These are phyloP conservation scores for Mionectes macconnelli DNA, from an alignment of 2,113 vertebrate genomes.

Conservation along the genomic window DNA sequence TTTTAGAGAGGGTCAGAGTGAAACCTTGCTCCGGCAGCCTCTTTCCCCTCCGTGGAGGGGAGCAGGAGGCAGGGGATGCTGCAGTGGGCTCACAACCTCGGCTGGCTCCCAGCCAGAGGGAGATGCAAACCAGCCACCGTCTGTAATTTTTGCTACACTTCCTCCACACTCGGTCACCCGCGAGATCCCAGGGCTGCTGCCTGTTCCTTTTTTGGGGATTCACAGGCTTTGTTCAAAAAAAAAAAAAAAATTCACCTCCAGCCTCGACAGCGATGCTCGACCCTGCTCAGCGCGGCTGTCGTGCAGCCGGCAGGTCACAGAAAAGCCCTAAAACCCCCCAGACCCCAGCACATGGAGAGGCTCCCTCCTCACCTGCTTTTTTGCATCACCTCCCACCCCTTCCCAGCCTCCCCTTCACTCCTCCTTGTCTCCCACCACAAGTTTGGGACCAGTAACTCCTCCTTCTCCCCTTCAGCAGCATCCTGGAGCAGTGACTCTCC, in stretches of 20 bases:
- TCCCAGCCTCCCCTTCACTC: background rate
- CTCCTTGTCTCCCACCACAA: background rate
- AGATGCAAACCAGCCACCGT: slow-evolving; percentile 24
- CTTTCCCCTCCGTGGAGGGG: background rate
- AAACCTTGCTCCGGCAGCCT: background rate
- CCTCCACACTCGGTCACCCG: background rate
- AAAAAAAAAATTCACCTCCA: background rate
- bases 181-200: slow-evolving; percentile 20
- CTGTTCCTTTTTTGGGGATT: slow-evolving; percentile 22
- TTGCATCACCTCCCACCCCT: background rate
- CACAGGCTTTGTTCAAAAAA: background rate
- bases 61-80: background rate
- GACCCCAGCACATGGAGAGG: background rate
- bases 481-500: background rate
- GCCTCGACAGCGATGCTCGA: background rate
- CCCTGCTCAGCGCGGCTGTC: background rate
- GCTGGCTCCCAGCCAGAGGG: slow-evolving; percentile 33
- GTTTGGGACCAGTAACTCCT: background rate
- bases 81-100: slow-evolving; percentile 19
- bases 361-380: background rate
- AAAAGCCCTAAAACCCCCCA: background rate
- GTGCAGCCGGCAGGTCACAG: background rate
- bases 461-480: background rate
- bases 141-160: slow-evolving; percentile 36
- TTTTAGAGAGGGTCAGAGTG: background rate